phyloP scores from a whole-genome alignment of 2,888 invertebrate genomes.

The Drosophila nigritarsus region DNA sequence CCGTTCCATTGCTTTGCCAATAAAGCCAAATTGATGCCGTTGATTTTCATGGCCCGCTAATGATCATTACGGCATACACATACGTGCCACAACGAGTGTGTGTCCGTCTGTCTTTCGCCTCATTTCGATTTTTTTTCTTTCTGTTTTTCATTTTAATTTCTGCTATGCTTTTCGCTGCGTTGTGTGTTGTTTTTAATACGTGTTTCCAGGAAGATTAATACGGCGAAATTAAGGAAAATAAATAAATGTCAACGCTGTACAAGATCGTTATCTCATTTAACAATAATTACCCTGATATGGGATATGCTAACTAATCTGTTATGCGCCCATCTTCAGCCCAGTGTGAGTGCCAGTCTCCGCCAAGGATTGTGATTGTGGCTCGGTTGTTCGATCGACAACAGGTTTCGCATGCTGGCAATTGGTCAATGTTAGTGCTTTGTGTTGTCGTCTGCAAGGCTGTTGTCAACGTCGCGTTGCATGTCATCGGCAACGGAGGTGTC shows the following conservation, averaged over 20 bases:
- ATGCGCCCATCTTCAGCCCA: constrained; percentile 59
- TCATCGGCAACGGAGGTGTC: constrained; percentile 71
- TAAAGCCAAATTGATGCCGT: constrained; percentile 59
- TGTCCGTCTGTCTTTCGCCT: constrained; percentile 6
- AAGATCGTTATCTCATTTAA: constrained; percentile 86
- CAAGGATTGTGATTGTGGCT: constrained; percentile 14
- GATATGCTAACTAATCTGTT: constrained; percentile 85
- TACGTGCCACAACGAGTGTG: constrained; percentile 53
- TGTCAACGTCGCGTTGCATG: constrained; percentile 48
- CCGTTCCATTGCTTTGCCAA: constrained; percentile 50
- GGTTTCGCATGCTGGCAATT: constrained; percentile 59
- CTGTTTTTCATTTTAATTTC: constrained; percentile 24
- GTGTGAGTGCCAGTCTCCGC: neutral
- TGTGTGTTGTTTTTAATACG: constrained; percentile 61
- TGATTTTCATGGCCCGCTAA: constrained; percentile 53
- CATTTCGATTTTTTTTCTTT: neutral
- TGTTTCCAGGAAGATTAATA: constrained; percentile 85
- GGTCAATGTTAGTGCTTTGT: constrained; percentile 74
- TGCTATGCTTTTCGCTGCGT: constrained; percentile 37
- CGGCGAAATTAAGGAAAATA: constrained; percentile 85
- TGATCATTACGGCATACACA: constrained; percentile 51
- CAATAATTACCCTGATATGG: constrained; percentile 86
- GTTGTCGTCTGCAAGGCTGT: constrained; percentile 53
- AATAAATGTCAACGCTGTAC: constrained; percentile 85
- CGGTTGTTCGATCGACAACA: constrained; percentile 52